Evolutionary conservation across 2,113 vertebrate genomes (phyloP).

Genomic region (Callospermophilus lateralis): DNA sequence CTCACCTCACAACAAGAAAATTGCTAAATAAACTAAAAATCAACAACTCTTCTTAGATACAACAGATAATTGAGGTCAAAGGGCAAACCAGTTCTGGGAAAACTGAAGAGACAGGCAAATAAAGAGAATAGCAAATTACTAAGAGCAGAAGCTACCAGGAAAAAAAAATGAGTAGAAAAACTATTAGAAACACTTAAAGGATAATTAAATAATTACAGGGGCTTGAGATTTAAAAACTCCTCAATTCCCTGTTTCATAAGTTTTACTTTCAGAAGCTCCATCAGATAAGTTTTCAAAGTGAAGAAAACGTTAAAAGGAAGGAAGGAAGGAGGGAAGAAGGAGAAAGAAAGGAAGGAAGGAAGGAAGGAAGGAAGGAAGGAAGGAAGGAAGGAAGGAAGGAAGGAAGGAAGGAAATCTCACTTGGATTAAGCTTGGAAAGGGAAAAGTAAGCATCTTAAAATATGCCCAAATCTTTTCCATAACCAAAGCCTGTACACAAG

Average conservation of each 20-base stretch:
- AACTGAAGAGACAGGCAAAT: slow-evolving; percentile 42
- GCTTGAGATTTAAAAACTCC: not conserved
- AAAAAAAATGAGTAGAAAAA: not conserved
- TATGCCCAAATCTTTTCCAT: not conserved
- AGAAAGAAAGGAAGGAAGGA: not conserved
- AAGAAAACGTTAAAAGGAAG: not conserved
- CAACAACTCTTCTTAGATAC: not conserved
- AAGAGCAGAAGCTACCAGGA: not conserved
- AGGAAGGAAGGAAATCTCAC: not conserved
- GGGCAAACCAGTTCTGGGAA: not conserved
- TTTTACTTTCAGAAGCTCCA: not conserved
- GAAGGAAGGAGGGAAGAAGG: too few species aligned
- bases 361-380: not conserved
- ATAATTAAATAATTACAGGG: not conserved
- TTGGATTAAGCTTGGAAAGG: not conserved
- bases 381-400: not conserved
- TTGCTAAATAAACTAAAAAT: slow-evolving; percentile 20
- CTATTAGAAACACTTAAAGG: not conserved
- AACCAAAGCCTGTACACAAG: not conserved
- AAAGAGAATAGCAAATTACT: not conserved
- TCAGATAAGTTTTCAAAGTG: not conserved
- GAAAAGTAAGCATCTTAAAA: not conserved
- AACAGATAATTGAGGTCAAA: slow-evolving; percentile 27
- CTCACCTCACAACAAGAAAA: not conserved
- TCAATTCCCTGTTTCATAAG: not conserved